Evolutionary conservation across 35 echinoderm and acorn worm species (phyloP).

Genomic region (Heliocidaris tuberculata): DNA sequence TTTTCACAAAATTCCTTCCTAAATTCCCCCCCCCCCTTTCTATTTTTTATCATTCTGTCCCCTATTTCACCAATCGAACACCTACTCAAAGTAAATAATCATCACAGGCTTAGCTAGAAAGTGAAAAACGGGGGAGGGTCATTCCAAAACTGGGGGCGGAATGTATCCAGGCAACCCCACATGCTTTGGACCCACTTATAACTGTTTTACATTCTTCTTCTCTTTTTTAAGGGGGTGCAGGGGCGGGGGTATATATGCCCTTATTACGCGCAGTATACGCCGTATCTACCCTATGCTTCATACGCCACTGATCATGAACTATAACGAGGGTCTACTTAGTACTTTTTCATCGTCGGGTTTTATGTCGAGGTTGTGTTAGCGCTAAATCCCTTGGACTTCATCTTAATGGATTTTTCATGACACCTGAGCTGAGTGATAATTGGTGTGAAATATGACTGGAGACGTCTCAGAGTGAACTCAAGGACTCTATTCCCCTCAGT

Average conservation of each 20-base stretch:
- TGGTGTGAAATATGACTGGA: background rate
- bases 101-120: no score
- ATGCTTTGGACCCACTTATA: no score
- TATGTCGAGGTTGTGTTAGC: background rate
- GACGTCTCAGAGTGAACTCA: background rate
- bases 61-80: no score
- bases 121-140: no score
- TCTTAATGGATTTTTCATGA: background rate
- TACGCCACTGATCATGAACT: background rate
- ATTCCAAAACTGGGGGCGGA: no score
- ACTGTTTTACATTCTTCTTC: no score
- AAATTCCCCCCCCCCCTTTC: no score
- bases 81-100: no score
- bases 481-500: background rate
- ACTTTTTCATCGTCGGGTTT: background rate
- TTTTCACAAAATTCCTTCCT: no score
- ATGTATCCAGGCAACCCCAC: no score
- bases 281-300: background rate
- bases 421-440: slow-evolving; percentile 10
- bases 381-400: background rate
- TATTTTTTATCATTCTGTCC: no score
- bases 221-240: no score
- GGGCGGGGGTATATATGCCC: background rate
- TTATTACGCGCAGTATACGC: background rate
- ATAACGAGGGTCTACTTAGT: background rate